Percentiles rank a stretch among this genome's conserved stretches.
phyloP scores from a whole-genome alignment of 2,797 vertebrate species.

The Loris lydekkerianus region DNA sequence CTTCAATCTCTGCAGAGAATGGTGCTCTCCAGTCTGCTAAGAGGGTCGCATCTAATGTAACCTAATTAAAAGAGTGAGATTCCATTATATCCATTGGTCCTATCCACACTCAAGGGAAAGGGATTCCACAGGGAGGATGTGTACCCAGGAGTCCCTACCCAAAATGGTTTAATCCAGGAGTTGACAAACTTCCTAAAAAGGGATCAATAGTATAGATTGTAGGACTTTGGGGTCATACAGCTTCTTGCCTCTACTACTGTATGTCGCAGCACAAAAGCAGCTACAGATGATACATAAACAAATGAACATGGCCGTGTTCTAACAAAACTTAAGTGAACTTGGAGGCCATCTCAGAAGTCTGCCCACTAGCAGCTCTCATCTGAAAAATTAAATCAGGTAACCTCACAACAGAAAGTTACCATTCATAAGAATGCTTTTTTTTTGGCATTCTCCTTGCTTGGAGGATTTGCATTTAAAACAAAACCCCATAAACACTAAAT shows the following conservation, averaged over 20 bases:
- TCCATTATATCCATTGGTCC: neutral
- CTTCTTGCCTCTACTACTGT: neutral
- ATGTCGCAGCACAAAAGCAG: neutral
- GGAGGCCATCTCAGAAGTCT: neutral
- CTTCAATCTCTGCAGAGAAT: neutral
- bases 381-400: neutral
- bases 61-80: neutral
- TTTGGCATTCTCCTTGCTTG: constrained; percentile 13
- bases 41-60: neutral
- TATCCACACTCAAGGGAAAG: neutral
- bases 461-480: constrained; percentile 57
- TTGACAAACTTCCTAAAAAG: neutral
- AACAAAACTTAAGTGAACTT: neutral
- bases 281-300: neutral
- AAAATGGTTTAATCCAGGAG: neutral
- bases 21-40: neutral
- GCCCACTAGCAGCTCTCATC: neutral
- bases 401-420: neutral
- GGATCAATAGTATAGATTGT: neutral
- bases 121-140: neutral
- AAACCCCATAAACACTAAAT: neutral
- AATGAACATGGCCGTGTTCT: neutral
- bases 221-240: neutral
- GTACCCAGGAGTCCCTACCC: neutral
- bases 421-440: neutral